Evolutionary conservation across 2,888 invertebrate species (phyloP), one percentile per base, ranked within the genome.

Genomic region (Pristionchus mayeri): DNA sequence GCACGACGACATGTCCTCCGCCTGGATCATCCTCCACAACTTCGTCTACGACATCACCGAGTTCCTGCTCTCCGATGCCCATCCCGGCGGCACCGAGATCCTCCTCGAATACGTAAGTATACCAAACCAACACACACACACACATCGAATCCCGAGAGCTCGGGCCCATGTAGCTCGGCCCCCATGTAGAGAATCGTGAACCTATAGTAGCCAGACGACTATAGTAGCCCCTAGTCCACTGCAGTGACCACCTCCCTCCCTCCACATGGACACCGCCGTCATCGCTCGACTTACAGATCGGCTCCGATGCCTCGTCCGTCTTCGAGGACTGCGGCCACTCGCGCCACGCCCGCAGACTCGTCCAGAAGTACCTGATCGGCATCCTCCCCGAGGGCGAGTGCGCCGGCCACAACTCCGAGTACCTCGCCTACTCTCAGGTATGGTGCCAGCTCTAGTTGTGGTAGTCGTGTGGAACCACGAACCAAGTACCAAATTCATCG

Each of bases 71-170:
- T 76, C 85, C n/a, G 85, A 88, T 75, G 81, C 86, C 44, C 90
- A 90, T 82, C 90, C 89, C 79, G 90, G 89, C 50, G 86, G 89
- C 78, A 86, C 87, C 80, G 90, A 90, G 87, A 87, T 90, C 52
- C 87, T 90, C 82, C 85, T 90, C 60, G 90, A 90, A 88, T 89
- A 86, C 82, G 89, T 89, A 85, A 88, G 89, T 88, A 85, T n/a
- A 27, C 44, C 18, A 60, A 30, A 27, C 30, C 57, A 21, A 6
- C 3, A 13, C 21, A 11, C 52, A n/a, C 3, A 40, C 21, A n/a
- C 67, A 11, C 34, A 37, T 6, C 16, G 13, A 60, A 4, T 30
- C 3, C 30, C 7, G 21, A 21, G 54, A 4, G 4, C 4, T 54
- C 7, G 16, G 21, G 54, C 21, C 7, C n/a, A n/a, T n/a, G n/a